These are phyloP conservation scores for Natator depressus DNA, from an alignment of 2,113 vertebrate species.

Conservation along the genomic window DNA sequence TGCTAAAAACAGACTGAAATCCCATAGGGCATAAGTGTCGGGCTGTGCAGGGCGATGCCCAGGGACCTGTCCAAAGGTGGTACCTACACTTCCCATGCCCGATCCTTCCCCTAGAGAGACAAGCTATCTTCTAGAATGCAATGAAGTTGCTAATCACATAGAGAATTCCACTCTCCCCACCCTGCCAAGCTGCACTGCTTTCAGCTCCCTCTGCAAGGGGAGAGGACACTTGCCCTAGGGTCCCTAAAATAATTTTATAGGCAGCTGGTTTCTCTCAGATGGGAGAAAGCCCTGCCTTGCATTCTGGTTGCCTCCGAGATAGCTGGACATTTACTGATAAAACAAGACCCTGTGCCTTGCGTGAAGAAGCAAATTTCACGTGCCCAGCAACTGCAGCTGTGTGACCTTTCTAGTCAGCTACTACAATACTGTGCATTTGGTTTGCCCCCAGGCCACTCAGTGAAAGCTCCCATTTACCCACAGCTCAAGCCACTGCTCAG, in stretches of 20 bases:
- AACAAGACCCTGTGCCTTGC: neutral
- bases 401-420: neutral
- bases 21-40: neutral
- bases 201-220: neutral
- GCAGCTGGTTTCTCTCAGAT: neutral
- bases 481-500: neutral
- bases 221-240: no score
- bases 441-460: accelerated
- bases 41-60: no score
- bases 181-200: no score
- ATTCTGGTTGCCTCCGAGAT: no score
- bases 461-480: neutral
- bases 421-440: neutral
- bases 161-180: neutral
- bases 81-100: neutral
- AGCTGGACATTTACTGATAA: neutral
- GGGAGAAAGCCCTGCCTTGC: neutral
- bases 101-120: neutral
- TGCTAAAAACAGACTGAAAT: neutral
- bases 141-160: neutral
- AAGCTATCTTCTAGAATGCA: no score
- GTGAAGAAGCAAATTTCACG: neutral
- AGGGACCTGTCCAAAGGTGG: no score
- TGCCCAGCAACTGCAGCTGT: neutral
- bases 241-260: neutral